phyloP scores from a whole-genome alignment of 2,113 vertebrate genomes.

The Nannospalax galili region DNA sequence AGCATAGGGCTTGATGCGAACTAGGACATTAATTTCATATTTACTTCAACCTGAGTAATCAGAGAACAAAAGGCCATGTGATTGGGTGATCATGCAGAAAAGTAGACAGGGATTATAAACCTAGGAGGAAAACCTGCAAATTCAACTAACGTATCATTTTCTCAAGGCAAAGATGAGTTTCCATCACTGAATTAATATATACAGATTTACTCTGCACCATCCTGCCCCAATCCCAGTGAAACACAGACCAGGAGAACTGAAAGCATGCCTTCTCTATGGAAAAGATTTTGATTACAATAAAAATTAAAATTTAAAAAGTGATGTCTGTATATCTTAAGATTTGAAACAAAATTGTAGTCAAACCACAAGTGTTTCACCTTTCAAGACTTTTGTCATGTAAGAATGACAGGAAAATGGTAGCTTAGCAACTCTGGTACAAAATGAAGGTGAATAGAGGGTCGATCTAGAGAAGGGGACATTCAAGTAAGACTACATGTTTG shows the following conservation, averaged over 20 bases:
- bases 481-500: background rate
- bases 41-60: background rate
- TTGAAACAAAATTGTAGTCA: background rate
- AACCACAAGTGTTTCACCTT: background rate
- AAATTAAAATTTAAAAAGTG: background rate
- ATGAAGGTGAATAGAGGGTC: background rate
- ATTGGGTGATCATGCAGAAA: background rate
- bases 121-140: background rate
- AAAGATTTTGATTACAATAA: background rate
- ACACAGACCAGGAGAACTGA: background rate
- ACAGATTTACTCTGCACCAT: background rate
- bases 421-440: background rate
- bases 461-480: background rate
- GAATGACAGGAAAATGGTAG: background rate
- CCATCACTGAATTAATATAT: background rate
- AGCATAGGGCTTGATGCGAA: background rate
- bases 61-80: background rate
- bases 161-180: constrained; percentile 9
- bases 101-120: background rate
- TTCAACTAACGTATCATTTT: background rate
- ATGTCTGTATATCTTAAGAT: background rate
- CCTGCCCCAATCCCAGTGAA: no score
- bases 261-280: background rate
- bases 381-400: background rate
- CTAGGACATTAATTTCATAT: background rate